Evolutionary conservation across 1,140 invertebrate species (phyloP), one percentile per base, ranked within the genome.

Genomic region (Paralvinella palmiformis): DNA sequence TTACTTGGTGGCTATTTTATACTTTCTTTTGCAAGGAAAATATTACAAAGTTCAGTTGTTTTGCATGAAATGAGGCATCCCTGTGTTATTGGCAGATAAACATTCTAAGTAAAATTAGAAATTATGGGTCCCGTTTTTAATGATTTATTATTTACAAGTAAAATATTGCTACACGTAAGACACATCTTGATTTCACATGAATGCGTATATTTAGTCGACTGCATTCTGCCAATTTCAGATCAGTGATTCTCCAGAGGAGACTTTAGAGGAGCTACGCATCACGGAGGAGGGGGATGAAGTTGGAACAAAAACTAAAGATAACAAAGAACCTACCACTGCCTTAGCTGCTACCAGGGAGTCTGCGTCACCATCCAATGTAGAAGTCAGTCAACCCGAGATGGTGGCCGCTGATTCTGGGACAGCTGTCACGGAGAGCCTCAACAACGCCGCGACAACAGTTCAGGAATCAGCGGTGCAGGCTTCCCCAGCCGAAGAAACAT

Each of bases 261-360:
- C 20, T 22, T 36, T 59, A 6, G 58, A 59, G n/a, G 58, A 59
- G 35, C 58, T 59, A 4, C 33, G 27, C 58, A 35, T 59, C 58
- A 59, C 33, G 15, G 58, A 59, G 58, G 32, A 59, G 37, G 58
- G 32, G 15, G 58, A 36, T 24, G 58, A 59, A 2, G 37, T 36
- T 36, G 29, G 41, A n/a, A n/a, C 20, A n/a, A 20, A 7, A 6
- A 29, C n/a, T 22, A 27, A 22, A 52, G 24, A 22, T 3, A 29
- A 52, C 3, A 3, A 22, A 52, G 48, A 22, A 52, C 15, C 20
- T 10, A 52, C 48, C 24, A 22, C 24, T 10, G 48, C n/a, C 24
- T 27, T n/a, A 17, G 10, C 0, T 29, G 48, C 10, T 29, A n/a
- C 13, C 15, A 24, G 20, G 10, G 48, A 52, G 6, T 7, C 20